Percentiles rank a stretch among this genome's conserved stretches.
Evolutionary conservation across 2,888 invertebrate genomes (phyloP).

Genomic region (Spilarctia lutea): DNA sequence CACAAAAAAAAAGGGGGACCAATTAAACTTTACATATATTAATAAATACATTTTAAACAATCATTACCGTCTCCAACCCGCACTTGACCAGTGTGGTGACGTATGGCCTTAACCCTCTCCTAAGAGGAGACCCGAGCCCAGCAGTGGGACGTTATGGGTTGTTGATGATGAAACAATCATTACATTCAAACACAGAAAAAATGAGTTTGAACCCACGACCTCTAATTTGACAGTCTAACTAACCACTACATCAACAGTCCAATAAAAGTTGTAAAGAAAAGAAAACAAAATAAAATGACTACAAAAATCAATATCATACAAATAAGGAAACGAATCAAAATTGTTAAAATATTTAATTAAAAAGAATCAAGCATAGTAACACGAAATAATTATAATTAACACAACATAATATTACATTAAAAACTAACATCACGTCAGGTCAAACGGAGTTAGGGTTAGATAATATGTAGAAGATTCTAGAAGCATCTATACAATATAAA

Average conservation of each 20-base stretch:
- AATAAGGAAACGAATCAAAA: constrained; percentile 22
- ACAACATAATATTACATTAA: constrained; percentile 29
- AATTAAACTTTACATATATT: too few relatives aligned
- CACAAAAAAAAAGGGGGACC: too few relatives aligned
- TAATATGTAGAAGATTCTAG: not conserved
- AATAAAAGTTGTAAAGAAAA: not conserved
- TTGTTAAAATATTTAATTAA: constrained; percentile 38
- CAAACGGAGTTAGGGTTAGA: constrained; percentile 1
- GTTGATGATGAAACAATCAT: too few relatives aligned
- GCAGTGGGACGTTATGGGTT: too few relatives aligned
- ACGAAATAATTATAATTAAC: constrained; percentile 37
- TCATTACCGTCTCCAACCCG: too few relatives aligned
- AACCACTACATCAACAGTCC: not conserved
- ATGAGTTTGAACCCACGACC: not conserved
- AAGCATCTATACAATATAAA: not conserved
- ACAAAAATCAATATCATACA: not conserved
- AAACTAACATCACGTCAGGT: constrained; percentile 22
- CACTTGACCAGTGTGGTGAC: too few relatives aligned
- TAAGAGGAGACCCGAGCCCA: too few relatives aligned
- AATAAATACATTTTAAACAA: too few relatives aligned
- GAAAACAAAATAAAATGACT: not conserved
- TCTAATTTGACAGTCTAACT: not conserved
- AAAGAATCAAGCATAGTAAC: constrained; percentile 33
- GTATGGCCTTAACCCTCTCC: too few relatives aligned
- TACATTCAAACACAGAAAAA: not conserved